Evolutionary conservation across 2,888 invertebrate genomes (phyloP).

Genomic region (Teleogryllus oceanicus): DNA sequence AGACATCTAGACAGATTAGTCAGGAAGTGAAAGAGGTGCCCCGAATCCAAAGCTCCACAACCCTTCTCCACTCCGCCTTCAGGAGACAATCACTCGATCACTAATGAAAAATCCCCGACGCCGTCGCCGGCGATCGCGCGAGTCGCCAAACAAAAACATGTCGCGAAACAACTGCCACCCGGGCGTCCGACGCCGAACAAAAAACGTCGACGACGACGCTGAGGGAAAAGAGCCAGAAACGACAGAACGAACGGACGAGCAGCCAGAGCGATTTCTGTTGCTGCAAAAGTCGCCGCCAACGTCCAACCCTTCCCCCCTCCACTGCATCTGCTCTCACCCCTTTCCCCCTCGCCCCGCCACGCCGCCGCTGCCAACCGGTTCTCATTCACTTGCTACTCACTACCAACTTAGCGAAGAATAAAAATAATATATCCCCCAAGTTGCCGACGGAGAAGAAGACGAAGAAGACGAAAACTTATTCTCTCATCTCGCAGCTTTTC

Average conservation of each 20-base stretch:
- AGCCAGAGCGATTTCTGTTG: neutral
- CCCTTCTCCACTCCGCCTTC: neutral
- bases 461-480: conserved; percentile 18
- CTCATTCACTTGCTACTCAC: conserved; percentile 10
- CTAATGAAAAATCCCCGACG: neutral
- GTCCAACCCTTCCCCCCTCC: neutral
- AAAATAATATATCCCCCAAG: conserved; percentile 10
- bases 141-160: neutral
- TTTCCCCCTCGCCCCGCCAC: neutral
- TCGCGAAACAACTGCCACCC: conserved; percentile 5
- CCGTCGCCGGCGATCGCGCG: neutral
- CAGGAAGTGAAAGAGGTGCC: too few relatives aligned
- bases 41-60: too few relatives aligned
- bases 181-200: neutral
- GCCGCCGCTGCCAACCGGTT: neutral
- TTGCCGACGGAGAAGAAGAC: neutral
- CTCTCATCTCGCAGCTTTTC: conserved; percentile 18
- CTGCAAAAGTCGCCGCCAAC: neutral
- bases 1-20: too few relatives aligned
- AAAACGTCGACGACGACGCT: neutral
- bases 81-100: neutral
- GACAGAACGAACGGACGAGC: neutral
- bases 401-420: conserved; percentile 1
- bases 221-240: neutral
- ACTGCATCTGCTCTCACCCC: neutral